Base-by-base conservation (phyloP, 2,888 invertebrate species). In the Folsomia candida region DNA sequence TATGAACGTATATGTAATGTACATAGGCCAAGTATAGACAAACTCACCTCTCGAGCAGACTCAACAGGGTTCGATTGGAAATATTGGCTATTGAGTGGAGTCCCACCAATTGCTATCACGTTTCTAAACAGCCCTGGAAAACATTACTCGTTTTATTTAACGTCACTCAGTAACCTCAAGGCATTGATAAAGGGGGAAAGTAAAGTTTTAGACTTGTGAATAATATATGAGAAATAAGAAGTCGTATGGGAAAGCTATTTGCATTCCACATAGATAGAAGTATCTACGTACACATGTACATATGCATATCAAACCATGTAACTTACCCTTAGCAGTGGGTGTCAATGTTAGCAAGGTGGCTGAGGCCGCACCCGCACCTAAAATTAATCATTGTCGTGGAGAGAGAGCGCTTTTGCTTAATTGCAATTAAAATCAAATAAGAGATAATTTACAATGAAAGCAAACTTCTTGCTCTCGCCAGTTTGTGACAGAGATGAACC, bases 21-120 rank as follows among this genome's bases (percentile, higher is more conserved):
- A n/a, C n/a, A n/a, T n/a, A n/a, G n/a, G n/a, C n/a, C n/a, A n/a
- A n/a, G n/a, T n/a, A n/a, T n/a, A n/a, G n/a, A n/a, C n/a, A n/a
- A n/a, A n/a, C n/a, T n/a, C n/a, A n/a, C n/a, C n/a, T 80, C 80
- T 28, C 71, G 67, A 11, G 80, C 78, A 25, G 80, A 78, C 74
- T 81, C 80, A 28, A 75, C 59, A 9, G 81, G 80, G 68, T 80
- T 77, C 25, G 62, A 71, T 67, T 80, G 80, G 61, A 80, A 75
- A 68, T 80, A 81, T 68, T 81, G 80, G 57, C 73, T 76, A 61
- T 80, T 80, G 9, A 80, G 62, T n/a, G 79, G 74, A 51, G 77
- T 79, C 6, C 80, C 80, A 61, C 78, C 77, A 27, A 81, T 37
- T 20, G 78, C 77, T 65, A 81, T 81, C 25, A 78, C 75, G n/a